Evolutionary conservation across 2,113 vertebrate species (phyloP), one percentile per base, ranked within the genome.

Genomic region (Etheostoma spectabile): DNA sequence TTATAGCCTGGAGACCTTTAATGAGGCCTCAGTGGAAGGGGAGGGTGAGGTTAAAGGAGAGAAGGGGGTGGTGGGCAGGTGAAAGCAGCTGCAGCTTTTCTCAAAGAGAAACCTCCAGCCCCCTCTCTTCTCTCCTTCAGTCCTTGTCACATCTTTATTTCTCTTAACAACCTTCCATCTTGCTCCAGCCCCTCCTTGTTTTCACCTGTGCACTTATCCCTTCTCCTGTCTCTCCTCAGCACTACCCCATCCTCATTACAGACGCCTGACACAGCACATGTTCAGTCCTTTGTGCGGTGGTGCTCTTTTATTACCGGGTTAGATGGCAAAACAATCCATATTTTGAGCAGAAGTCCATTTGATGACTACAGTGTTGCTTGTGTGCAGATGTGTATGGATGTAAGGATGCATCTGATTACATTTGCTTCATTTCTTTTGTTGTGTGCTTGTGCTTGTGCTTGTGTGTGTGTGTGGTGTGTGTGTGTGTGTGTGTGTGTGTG

Each of bases 1-100:
- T 91, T 92, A 87, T 56, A 89, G 92, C 84, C 80, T 70, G 86
- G 88, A 90, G 92, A 91, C 89, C 82, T 88, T 86, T 93, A 89
- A 93, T 92, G 91, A 92, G 84, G 86, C 80, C 89, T 91, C 87
- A 48, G 85, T 84, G 84, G 82, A 82, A 63, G 79, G 30, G 63
- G 63, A 56, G 46, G 67, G 24, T 22, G 49, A 51, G 49, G 52
- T 21, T 19, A 1, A 18, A 51, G 66, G 22, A 16, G 55, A 16
- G 62, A 21, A 57, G 61, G 86, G 84, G 84, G 61, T 52, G 57
- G 84, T 61, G 59, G 22, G 89, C 85, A 89, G 91, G 91, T 92
- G 91, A 87, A 82, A 88, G 84, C 88, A 91, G 88, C 90, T 91
- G 88, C 75, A 87, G 85, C 69, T 64, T 79, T 82, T 71, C 85